phyloP scores from a whole-genome alignment of 2,113 vertebrate species.

The Merops nubicus region DNA sequence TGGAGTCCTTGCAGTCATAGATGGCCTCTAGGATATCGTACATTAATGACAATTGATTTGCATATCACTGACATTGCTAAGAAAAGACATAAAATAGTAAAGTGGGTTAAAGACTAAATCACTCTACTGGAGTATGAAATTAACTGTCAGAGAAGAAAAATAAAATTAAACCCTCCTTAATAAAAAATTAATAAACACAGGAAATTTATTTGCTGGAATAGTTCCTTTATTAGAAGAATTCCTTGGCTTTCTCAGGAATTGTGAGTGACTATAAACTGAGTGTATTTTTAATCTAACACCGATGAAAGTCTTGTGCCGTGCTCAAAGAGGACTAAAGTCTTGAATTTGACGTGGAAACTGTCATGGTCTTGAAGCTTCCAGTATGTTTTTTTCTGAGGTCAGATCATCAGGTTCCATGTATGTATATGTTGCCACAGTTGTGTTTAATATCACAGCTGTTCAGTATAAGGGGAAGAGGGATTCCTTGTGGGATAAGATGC shows the following conservation, averaged over 20 bases:
- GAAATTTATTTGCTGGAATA: not conserved
- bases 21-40: not conserved
- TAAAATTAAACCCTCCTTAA: not conserved
- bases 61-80: not conserved
- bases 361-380: not conserved
- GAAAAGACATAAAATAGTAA: not conserved
- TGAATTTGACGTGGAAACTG: not conserved
- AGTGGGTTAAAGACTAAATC: not conserved
- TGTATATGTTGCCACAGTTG: not conserved
- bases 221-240: not conserved
- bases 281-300: not conserved
- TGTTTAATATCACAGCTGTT: not conserved
- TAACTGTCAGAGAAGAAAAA: not conserved
- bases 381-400: not conserved
- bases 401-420: not conserved
- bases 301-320: not conserved
- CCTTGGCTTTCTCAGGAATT: not conserved
- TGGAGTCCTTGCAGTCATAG: not conserved
- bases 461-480: not conserved
- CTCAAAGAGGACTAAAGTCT: not conserved
- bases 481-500: not conserved
- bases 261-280: not conserved
- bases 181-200: not conserved
- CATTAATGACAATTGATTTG: not conserved
- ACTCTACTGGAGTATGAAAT: not conserved